Evolutionary conservation across 2,113 vertebrate genomes (phyloP), one percentile per base, ranked within the genome.

Genomic region (Corvus moneduloides): DNA sequence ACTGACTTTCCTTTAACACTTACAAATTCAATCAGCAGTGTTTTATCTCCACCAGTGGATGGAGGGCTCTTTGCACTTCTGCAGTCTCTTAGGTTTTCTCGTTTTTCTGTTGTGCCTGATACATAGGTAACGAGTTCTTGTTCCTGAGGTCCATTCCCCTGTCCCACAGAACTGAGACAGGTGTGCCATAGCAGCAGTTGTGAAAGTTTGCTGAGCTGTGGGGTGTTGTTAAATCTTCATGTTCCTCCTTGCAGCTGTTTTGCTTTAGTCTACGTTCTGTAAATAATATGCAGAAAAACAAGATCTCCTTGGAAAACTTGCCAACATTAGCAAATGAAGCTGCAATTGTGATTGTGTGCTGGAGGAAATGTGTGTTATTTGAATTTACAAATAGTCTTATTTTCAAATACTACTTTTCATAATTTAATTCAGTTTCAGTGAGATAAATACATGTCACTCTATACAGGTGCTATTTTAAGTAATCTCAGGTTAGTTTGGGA

Each of bases 1-100:
- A 3, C 39, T 58, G 41, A 14, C 21, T 81, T 92, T 66, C 43
- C 68, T 93, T 51, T 37, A 71, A 44, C 11, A 4, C 49, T 62
- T 51, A 39, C 6, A 52, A 4, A 62, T 75, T 79, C 63, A 16
- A 5, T 61, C 52, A 33, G 46, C 37, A 59, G 33, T 0, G 0
- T 49, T 67, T 81, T 55, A 21, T 48, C 32, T 90, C 37, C 17
- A 23, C 14, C 11, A 26, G 37, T 48, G 44, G 10, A 13, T 37
- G n/a, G 66, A 74, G 30, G 13, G 56, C 19, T 81, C 49, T 68
- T 67, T 37, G 22, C 39, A 1, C n/a, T 62, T 73, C 16, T 41
- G 32, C 8, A 20, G 26, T 66, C 18, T 76, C 10, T 51, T 46
- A 28, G 17, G 17, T 61, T 69, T 92, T 76, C 43, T 74, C 13